A percentile compares a stretch with the other conserved stretches of the same genome.
Conservation (phyloP, 64 coral and sea anemone species). For the Porites australiensis region DNA sequence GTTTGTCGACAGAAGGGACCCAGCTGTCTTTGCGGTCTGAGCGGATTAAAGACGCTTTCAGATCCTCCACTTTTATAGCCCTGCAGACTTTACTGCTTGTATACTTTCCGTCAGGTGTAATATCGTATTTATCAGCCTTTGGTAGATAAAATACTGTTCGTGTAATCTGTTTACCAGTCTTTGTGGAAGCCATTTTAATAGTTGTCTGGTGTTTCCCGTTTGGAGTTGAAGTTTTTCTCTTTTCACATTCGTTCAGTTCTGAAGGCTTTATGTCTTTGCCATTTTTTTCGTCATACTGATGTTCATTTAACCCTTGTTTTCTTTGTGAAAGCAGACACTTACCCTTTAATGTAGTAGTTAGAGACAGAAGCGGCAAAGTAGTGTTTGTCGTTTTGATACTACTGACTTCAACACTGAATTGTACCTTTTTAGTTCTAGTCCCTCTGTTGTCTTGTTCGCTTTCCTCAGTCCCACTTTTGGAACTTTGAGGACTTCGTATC, state of each 20-base stretch:
- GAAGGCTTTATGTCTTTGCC: background rate
- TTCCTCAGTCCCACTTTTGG: no score
- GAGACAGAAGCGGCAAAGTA: background rate
- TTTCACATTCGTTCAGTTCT: background rate
- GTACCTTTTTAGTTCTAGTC: background rate
- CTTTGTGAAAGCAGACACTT: background rate
- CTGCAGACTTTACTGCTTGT: background rate
- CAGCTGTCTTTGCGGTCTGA: background rate
- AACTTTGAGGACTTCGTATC: background rate
- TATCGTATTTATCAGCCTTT: conserved; percentile 27
- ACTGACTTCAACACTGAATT: background rate
- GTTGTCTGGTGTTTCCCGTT: background rate
- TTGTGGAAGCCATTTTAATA: background rate
- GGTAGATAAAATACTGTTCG: conserved; percentile 21
- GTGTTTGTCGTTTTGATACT: background rate
- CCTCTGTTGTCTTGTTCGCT: background rate
- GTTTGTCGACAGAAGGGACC: background rate
- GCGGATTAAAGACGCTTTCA: background rate
- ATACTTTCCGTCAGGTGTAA: background rate
- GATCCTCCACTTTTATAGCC: background rate
- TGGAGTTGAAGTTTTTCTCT: background rate
- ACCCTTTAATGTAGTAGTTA: background rate
- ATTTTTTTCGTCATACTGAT: background rate
- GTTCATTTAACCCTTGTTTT: background rate
- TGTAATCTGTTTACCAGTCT: background rate